Percentiles rank a stretch among this genome's conserved stretches.
These are phyloP conservation scores for Adelognathus sp. DNA, from an alignment of 2,888 invertebrate species.

Conservation along the genomic window DNA sequence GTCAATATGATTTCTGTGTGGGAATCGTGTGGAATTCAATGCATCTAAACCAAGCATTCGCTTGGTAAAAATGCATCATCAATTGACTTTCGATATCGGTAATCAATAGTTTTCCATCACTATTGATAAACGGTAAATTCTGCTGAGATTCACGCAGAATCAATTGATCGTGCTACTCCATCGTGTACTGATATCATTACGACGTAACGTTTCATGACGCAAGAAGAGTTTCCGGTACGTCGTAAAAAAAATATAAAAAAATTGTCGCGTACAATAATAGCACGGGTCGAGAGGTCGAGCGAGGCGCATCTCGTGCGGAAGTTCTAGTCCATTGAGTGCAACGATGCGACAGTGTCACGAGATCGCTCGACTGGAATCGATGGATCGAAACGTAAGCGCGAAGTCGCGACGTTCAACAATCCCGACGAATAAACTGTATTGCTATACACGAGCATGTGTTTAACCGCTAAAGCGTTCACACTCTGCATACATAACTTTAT, in stretches of 20 bases:
- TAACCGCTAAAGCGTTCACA: not conserved
- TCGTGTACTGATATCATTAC: not conserved
- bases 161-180: not conserved
- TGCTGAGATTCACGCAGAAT: not conserved
- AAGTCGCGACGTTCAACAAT: constrained; percentile 28
- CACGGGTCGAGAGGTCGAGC: constrained; percentile 33
- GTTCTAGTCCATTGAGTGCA: constrained; percentile 24
- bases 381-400: constrained; percentile 14
- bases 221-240: constrained; percentile 7
- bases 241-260: constrained; percentile 18
- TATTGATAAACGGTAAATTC: too few species aligned
- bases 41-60: too few species aligned
- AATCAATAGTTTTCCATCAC: too few species aligned
- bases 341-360: constrained; percentile 30
- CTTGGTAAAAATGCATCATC: too few species aligned
- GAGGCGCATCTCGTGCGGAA: constrained; percentile 25
- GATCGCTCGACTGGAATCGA: constrained; percentile 38
- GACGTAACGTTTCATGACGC: constrained; percentile 5
- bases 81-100: too few species aligned
- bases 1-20: too few species aligned
- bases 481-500: constrained; percentile 10
- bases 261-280: constrained; percentile 41
- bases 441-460: not conserved
- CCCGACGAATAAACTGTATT: constrained; percentile 6
- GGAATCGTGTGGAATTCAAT: too few species aligned